Percentiles rank a stretch among this genome's conserved stretches.
Evolutionary conservation across 2,888 invertebrate species (phyloP).

Genomic region (Conchocele bisecta): DNA sequence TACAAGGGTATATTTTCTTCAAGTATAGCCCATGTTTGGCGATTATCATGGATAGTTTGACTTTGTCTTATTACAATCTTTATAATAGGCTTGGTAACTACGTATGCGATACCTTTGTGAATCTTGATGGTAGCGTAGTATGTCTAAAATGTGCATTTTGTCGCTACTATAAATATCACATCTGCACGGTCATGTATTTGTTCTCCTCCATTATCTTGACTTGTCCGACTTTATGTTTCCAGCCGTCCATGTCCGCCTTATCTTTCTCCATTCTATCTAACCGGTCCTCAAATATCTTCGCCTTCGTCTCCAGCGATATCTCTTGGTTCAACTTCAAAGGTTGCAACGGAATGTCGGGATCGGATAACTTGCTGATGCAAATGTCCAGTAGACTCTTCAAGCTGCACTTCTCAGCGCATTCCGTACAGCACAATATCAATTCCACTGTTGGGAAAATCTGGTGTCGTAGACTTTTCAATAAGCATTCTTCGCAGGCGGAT

Average conservation of each 20-base stretch:
- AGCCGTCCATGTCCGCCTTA: slow-evolving; percentile 29
- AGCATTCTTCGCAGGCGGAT: slow-evolving; percentile 56
- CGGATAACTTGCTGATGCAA: slow-evolving; percentile 18
- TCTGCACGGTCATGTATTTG: no score
- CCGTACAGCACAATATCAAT: slow-evolving; percentile 50
- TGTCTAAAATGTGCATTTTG: no score
- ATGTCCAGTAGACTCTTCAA: slow-evolving; percentile 28
- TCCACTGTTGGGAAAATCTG: slow-evolving; percentile 34
- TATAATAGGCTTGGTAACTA: no score
- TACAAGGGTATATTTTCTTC: no score
- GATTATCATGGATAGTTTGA: no score
- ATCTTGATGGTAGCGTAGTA: no score
- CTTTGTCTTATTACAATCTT: no score
- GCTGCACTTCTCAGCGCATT: slow-evolving; percentile 44
- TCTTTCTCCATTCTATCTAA: slow-evolving; percentile 50
- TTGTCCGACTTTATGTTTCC: slow-evolving; percentile 44
- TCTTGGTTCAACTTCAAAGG: slow-evolving; percentile 46
- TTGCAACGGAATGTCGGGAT: slow-evolving; percentile 35
- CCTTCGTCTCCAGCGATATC: slow-evolving; percentile 47
- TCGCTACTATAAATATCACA: no score
- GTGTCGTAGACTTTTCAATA: slow-evolving; percentile 36
- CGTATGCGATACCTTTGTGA: no score
- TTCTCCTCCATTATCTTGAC: slow-evolving; percentile 53
- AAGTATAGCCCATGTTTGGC: no score
- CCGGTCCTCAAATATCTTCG: slow-evolving; percentile 50